Conservation (phyloP, 1,140 invertebrate genomes). For the Philotrypesis tridentata region DNA sequence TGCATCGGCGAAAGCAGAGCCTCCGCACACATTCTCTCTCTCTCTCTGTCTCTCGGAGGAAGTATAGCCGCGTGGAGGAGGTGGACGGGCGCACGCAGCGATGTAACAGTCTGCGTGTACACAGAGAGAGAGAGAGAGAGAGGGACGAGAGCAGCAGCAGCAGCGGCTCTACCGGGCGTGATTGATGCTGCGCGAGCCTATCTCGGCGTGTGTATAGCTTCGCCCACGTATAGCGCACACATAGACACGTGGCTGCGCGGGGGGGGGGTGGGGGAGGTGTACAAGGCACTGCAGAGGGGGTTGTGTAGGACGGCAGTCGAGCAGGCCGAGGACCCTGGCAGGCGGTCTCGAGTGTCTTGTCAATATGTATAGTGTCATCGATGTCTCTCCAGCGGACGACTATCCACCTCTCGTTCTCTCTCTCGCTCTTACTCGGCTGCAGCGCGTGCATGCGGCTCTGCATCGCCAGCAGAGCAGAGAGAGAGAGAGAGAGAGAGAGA, state of each 20-base stretch:
- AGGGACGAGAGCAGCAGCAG: background rate
- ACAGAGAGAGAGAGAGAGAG: background rate
- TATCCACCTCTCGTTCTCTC: constrained; percentile 36
- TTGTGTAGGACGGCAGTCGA: background rate
- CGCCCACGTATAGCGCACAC: background rate
- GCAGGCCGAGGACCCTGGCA: constrained; percentile 55
- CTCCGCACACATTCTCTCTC: constrained; percentile 11
- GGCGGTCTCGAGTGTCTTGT: constrained; percentile 69
- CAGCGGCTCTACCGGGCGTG: constrained; percentile 5
- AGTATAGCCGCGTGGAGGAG: too few relatives aligned
- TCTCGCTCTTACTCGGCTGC: background rate
- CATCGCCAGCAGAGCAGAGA: constrained; percentile 40
- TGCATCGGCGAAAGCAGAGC: constrained; percentile 26
- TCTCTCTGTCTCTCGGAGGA: background rate
- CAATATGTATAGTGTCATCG: constrained; percentile 71
- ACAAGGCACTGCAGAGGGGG: background rate
- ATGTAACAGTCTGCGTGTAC: too few relatives aligned
- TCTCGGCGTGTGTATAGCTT: background rate
- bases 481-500: too few relatives aligned
- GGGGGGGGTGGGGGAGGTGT: too few relatives aligned
- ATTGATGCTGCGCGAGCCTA: constrained; percentile 40
- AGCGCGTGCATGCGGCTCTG: constrained; percentile 1
- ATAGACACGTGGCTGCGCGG: background rate
- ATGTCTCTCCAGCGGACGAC: constrained; percentile 62
- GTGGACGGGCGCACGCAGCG: too few relatives aligned